Conservation (phyloP, 2,113 vertebrate species). For the Brachirus orientalis region DNA sequence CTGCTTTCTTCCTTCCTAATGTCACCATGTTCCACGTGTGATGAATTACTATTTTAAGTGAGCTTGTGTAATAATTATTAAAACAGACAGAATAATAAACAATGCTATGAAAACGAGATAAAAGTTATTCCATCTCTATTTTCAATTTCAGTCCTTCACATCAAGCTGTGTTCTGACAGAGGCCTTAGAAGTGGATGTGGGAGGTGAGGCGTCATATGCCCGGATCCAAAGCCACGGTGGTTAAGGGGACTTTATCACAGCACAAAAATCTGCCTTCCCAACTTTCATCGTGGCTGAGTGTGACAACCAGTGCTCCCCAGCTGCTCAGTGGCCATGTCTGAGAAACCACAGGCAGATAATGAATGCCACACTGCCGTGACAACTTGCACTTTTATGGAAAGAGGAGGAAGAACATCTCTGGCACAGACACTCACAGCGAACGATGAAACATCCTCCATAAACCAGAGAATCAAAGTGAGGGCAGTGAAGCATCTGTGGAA, state of each 20-base stretch:
- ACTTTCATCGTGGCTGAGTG: slow-evolving; percentile 38
- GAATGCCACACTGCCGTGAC: slow-evolving; percentile 70
- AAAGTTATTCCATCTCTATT: slow-evolving; percentile 35
- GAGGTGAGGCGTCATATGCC: slow-evolving; percentile 39
- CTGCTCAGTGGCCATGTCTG: slow-evolving; percentile 46
- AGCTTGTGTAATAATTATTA: neutral
- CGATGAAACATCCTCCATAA: slow-evolving; percentile 65
- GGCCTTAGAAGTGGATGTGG: slow-evolving; percentile 61
- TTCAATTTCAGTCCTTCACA: slow-evolving; percentile 53
- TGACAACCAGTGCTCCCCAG: slow-evolving; percentile 55
- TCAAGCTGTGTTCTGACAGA: slow-evolving; percentile 37
- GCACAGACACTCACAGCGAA: slow-evolving; percentile 33
- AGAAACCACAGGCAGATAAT: slow-evolving; percentile 65
- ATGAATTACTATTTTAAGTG: too few relatives aligned
- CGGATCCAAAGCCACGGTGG: slow-evolving; percentile 61
- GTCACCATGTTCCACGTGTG: too few relatives aligned
- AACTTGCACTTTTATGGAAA: slow-evolving; percentile 77
- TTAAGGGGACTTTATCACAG: slow-evolving; percentile 52
- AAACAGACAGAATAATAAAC: neutral
- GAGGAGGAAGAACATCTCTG: slow-evolving; percentile 56
- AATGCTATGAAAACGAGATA: neutral
- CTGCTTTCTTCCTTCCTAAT: too few relatives aligned
- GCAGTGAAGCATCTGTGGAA: slow-evolving; percentile 55
- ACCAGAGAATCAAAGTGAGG: slow-evolving; percentile 69
- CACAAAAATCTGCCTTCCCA: slow-evolving; percentile 32